A percentile compares a stretch with the other conserved stretches of the same genome.
phyloP scores from a whole-genome alignment of 2,888 invertebrate genomes.

The Polymixis flavicincta region DNA sequence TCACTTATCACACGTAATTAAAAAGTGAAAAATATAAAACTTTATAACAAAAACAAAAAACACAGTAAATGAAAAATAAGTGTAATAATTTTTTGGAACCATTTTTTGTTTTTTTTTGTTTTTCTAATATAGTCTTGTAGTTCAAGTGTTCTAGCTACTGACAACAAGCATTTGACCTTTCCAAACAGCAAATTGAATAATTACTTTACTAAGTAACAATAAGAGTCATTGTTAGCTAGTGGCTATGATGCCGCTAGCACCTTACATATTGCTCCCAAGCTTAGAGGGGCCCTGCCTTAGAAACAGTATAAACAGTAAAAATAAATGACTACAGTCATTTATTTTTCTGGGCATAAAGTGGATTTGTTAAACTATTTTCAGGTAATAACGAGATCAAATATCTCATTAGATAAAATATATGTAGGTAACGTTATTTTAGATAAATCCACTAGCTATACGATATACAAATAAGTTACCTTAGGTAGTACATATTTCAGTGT shows the following conservation, averaged over 20 bases:
- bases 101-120: no score
- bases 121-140: background rate
- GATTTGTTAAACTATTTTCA: background rate
- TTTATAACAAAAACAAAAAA: no score
- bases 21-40: no score
- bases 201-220: conserved; percentile 24
- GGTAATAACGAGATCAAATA: background rate
- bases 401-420: background rate
- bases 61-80: no score
- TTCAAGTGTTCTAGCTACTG: background rate
- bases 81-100: no score
- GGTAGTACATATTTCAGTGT: background rate
- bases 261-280: conserved; percentile 1
- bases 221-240: conserved; percentile 1
- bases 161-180: background rate
- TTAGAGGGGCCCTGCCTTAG: background rate
- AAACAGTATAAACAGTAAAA: no score
- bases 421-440: background rate
- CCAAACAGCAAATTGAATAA: conserved; percentile 26
- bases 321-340: background rate
- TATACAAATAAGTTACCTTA: background rate
- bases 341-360: background rate
- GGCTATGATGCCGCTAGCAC: background rate
- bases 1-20: no score
- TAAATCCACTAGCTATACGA: background rate